phyloP scores from a whole-genome alignment of 2,113 vertebrate genomes.

The Mormyrus lacerda region DNA sequence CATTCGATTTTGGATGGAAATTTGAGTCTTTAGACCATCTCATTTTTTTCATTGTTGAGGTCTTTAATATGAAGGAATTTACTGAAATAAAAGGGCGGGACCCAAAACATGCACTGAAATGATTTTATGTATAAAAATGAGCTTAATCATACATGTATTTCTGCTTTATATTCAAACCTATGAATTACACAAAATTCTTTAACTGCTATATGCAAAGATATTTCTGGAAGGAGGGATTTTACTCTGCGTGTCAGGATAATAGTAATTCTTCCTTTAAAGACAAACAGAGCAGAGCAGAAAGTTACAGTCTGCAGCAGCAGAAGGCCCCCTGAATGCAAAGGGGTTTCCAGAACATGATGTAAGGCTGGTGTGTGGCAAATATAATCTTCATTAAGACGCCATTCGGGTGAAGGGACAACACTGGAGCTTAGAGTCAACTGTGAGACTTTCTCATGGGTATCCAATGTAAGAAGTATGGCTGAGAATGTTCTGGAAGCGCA shows the following conservation, averaged over 20 bases:
- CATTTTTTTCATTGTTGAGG: not conserved
- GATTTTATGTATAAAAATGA: not conserved
- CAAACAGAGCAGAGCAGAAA: not conserved
- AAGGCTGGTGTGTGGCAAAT: not conserved
- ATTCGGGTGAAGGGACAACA: not conserved
- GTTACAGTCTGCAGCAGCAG: not conserved
- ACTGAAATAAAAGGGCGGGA: not conserved
- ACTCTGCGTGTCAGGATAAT: not conserved
- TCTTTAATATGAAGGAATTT: not conserved
- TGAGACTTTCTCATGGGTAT: not conserved
- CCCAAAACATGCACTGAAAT: not conserved
- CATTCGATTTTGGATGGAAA: not conserved
- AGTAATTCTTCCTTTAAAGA: not conserved
- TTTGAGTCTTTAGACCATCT: not conserved
- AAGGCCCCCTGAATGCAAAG: not conserved
- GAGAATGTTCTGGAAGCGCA: not conserved
- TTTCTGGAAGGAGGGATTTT: not conserved
- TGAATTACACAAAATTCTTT: not conserved
- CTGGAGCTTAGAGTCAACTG: not conserved
- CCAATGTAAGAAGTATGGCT: not conserved
- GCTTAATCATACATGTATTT: not conserved
- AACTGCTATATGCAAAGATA: not conserved
- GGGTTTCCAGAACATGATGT: not conserved
- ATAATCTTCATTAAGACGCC: not conserved
- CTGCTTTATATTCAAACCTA: not conserved